phyloP scores from a whole-genome alignment of 1,140 invertebrate genomes.

The Piezodorus guildinii region DNA sequence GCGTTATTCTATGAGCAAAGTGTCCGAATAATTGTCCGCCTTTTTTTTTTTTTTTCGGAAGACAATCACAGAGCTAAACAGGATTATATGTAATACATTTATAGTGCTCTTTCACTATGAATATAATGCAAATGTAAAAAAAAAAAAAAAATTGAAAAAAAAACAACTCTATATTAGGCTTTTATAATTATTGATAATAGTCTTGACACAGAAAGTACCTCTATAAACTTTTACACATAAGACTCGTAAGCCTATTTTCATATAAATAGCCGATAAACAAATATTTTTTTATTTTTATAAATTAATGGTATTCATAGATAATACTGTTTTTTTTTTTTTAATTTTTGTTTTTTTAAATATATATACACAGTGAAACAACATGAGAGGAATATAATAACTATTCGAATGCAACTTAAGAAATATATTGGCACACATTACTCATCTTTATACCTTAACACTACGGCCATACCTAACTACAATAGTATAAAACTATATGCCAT shows the following conservation, averaged over 20 bases:
- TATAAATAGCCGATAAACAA: not conserved
- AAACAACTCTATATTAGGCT: not conserved
- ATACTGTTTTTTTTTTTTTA: conserved; percentile 11
- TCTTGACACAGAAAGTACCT: not conserved
- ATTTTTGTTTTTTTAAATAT: too few relatives aligned
- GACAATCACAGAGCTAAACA: not conserved
- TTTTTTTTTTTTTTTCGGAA: not conserved
- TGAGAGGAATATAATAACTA: conserved; percentile 2
- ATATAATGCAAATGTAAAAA: too few relatives aligned
- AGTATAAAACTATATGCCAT: conserved; percentile 13
- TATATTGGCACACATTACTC: conserved; percentile 12
- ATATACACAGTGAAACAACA: not conserved
- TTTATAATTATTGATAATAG: not conserved
- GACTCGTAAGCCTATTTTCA: not conserved
- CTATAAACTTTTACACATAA: not conserved
- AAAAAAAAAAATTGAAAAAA: not conserved
- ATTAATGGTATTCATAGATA: conserved; percentile 4
- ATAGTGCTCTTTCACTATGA: not conserved
- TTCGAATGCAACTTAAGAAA: not conserved
- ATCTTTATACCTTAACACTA: conserved; percentile 1
- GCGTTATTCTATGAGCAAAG: conserved; percentile 5
- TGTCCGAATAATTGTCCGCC: conserved; percentile 3
- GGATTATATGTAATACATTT: not conserved
- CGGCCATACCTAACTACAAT: not conserved
- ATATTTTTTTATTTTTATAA: not conserved